Conservation (phyloP, 1,140 invertebrate species). For the Meloidogyne floridensis region DNA sequence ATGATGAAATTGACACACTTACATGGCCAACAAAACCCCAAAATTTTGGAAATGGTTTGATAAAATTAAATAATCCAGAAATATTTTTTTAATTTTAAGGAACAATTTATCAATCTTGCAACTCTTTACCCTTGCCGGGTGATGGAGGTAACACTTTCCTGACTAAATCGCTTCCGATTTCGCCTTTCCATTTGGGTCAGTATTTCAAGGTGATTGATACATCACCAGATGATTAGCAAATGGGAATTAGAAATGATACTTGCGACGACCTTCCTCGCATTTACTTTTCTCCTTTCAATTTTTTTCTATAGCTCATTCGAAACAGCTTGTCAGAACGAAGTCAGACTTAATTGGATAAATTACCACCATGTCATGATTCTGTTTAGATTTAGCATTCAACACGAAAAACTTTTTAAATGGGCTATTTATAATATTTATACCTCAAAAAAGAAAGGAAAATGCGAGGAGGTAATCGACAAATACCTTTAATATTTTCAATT, state of each 20-base stretch:
- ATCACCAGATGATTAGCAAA: not conserved
- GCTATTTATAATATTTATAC: no score
- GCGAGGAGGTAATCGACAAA: no score
- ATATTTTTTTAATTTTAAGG: not conserved
- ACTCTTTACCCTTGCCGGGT: not conserved
- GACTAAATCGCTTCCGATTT: not conserved
- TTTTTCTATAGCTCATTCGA: no score
- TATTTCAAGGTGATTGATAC: constrained; percentile 14
- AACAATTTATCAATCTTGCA: constrained; percentile 12
- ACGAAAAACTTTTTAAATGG: no score
- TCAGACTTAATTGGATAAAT: not conserved
- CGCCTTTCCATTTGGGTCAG: constrained; percentile 18
- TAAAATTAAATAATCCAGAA: not conserved
- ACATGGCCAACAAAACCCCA: not conserved
- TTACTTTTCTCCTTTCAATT: no score
- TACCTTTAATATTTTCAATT: not conserved
- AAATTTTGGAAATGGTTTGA: not conserved
- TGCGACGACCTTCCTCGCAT: no score
- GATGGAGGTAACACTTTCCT: not conserved
- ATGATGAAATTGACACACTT: not conserved
- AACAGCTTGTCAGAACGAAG: not conserved
- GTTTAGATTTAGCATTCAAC: no score
- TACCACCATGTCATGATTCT: no score
- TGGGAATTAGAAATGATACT: no score
- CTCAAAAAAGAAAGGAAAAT: no score